These are phyloP conservation scores for Agrilus biguttatus DNA, from an alignment of 2,888 invertebrate species.

Conservation along the genomic window DNA sequence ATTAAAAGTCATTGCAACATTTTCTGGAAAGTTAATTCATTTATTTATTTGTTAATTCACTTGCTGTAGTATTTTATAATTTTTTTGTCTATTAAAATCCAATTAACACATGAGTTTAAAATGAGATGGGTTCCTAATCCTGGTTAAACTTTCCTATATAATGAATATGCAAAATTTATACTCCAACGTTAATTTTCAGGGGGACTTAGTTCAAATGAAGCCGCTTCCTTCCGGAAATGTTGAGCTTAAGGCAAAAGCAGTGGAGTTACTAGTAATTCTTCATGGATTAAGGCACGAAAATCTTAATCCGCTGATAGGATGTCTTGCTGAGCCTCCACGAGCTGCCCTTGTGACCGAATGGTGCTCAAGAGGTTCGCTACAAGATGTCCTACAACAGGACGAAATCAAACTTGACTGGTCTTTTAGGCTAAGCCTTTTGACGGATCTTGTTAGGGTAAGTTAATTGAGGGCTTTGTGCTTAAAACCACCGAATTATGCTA, in stretches of 20 bases:
- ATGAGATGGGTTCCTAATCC: too few species aligned
- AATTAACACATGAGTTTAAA: too few species aligned
- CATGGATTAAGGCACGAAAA: slow-evolving; percentile 85
- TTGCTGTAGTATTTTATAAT: too few species aligned
- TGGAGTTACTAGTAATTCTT: slow-evolving; percentile 62
- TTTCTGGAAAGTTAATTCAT: too few species aligned
- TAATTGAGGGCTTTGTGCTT: neutral
- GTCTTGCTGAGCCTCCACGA: slow-evolving; percentile 60
- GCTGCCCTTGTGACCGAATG: slow-evolving; percentile 77
- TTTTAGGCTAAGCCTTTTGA: slow-evolving; percentile 81
- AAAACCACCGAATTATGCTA: neutral
- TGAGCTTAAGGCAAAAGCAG: slow-evolving; percentile 68
- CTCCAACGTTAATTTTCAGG: slow-evolving; percentile 36
- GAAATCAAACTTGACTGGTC: slow-evolving; percentile 92
- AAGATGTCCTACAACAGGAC: slow-evolving; percentile 77
- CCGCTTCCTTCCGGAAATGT: slow-evolving; percentile 48
- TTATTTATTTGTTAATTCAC: too few species aligned
- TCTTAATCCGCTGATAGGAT: slow-evolving; percentile 77
- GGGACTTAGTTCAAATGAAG: slow-evolving; percentile 80
- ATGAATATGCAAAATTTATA: neutral
- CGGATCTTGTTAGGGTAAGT: slow-evolving; percentile 74
- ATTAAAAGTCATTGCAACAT: too few species aligned
- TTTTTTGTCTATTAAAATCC: too few species aligned
- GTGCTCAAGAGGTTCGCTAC: slow-evolving; percentile 76
- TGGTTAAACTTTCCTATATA: slow-evolving; percentile 10